These are phyloP conservation scores for Xestoiulus laeticollis DNA, from an alignment of 2,888 invertebrate species.

Conservation along the genomic window DNA sequence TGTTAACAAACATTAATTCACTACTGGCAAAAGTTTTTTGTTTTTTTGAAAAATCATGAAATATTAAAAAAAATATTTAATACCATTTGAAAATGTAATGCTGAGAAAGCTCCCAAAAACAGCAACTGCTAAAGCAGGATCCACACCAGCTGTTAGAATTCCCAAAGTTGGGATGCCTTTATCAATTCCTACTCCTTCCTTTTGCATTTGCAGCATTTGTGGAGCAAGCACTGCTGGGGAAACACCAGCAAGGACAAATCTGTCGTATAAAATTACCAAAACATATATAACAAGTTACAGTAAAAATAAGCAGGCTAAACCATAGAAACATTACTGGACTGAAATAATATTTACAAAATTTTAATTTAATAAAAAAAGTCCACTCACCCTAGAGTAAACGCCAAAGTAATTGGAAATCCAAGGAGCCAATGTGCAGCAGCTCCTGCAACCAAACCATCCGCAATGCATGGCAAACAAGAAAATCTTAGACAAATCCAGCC, in stretches of 20 bases:
- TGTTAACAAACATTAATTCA: too few relatives aligned
- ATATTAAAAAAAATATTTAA: not conserved
- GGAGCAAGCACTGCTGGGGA: conserved; percentile 97
- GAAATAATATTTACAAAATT: not conserved
- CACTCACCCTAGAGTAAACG: conserved; percentile 77
- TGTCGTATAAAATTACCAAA: conserved; percentile 59
- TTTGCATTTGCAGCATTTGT: conserved; percentile 83
- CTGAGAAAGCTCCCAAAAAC: conserved; percentile 89
- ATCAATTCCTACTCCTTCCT: conserved; percentile 88
- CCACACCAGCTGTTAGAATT: conserved; percentile 92
- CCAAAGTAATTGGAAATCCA: conserved; percentile 85
- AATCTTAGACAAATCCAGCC: conserved; percentile 76
- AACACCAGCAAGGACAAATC: conserved; percentile 86
- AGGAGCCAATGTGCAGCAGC: conserved; percentile 78
- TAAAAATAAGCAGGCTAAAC: not conserved
- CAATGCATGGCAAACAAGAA: conserved; percentile 85
- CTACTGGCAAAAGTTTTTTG: too few relatives aligned
- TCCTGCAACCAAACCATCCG: conserved; percentile 78
- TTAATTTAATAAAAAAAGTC: not conserved
- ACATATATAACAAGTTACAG: conserved; percentile 53
- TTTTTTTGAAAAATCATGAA: too few relatives aligned
- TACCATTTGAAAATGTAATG: conserved; percentile 81
- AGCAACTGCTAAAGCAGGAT: conserved; percentile 94
- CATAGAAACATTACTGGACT: not conserved
- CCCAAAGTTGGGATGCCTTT: conserved; percentile 96